These are phyloP conservation scores for Sycophila sp. DNA, from an alignment of 1,140 invertebrate species.

Conservation along the genomic window DNA sequence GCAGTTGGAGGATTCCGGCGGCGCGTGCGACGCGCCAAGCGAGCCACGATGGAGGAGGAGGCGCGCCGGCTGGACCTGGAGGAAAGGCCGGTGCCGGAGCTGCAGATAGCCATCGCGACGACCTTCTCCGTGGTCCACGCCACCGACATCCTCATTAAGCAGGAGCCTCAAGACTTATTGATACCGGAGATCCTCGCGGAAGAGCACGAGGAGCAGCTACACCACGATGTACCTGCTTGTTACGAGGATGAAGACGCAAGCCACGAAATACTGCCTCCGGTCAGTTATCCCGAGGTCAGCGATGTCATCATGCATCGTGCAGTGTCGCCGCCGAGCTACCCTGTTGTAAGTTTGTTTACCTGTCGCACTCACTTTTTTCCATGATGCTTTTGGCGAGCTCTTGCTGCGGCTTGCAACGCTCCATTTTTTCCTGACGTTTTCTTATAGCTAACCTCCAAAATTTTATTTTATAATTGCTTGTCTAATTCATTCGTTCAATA, in stretches of 20 bases:
- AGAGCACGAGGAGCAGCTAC: neutral
- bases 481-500: too few relatives aligned
- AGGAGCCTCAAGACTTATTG: constrained; percentile 14
- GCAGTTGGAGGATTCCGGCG: too few relatives aligned
- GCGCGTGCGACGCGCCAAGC: neutral
- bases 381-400: too few relatives aligned
- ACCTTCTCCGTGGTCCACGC: constrained; percentile 6
- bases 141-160: constrained; percentile 37
- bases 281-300: neutral
- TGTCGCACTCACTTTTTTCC: neutral
- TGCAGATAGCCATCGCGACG: constrained; percentile 3
- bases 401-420: too few relatives aligned
- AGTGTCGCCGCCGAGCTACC: constrained; percentile 32
- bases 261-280: neutral
- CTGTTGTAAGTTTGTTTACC: neutral
- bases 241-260: neutral
- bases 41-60: constrained; percentile 25
- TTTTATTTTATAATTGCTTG: too few relatives aligned
- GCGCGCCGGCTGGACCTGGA: neutral
- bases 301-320: constrained; percentile 27
- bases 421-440: too few relatives aligned
- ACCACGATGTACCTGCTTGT: neutral
- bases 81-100: constrained; percentile 5
- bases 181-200: neutral
- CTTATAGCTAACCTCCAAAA: too few relatives aligned